phyloP scores from a whole-genome alignment of 2,113 vertebrate species.

The Formicarius rufipectus region DNA sequence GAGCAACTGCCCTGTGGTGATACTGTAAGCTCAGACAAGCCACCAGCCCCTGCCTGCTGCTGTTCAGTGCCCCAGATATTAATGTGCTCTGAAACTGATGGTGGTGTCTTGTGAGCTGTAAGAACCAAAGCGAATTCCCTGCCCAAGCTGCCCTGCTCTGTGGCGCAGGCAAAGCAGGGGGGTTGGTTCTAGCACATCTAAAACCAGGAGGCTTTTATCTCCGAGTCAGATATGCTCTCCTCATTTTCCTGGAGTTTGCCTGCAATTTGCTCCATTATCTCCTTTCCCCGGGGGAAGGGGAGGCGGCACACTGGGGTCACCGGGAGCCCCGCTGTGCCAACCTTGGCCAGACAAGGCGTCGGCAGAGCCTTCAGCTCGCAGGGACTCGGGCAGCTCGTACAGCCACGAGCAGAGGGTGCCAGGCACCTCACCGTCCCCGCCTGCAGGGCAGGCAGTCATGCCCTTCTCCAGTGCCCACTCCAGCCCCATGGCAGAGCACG shows the following conservation, averaged over 20 bases:
- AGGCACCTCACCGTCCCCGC: neutral
- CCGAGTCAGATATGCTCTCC: neutral
- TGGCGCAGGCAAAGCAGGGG: neutral
- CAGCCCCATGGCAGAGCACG: neutral
- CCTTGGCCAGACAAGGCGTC: neutral
- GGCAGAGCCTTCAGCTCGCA: neutral
- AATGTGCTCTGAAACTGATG: neutral
- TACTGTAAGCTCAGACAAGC: fast-evolving
- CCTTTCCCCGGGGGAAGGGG: neutral
- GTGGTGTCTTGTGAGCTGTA: neutral
- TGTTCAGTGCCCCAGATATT: fast-evolving
- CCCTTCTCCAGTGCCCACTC: neutral
- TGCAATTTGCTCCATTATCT: neutral
- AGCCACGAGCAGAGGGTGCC: neutral
- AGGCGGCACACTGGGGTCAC: neutral
- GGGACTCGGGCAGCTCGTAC: neutral
- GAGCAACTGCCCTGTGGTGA: neutral
- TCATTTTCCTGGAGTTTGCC: constrained; percentile 21
- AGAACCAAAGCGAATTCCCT: neutral
- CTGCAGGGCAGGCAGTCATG: neutral
- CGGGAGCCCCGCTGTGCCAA: neutral
- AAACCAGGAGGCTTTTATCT: neutral
- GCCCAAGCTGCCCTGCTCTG: fast-evolving
- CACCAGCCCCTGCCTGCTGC: neutral
- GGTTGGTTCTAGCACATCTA: neutral